phyloP scores from a whole-genome alignment of 2,888 invertebrate species.

The Tetranychus piercei region DNA sequence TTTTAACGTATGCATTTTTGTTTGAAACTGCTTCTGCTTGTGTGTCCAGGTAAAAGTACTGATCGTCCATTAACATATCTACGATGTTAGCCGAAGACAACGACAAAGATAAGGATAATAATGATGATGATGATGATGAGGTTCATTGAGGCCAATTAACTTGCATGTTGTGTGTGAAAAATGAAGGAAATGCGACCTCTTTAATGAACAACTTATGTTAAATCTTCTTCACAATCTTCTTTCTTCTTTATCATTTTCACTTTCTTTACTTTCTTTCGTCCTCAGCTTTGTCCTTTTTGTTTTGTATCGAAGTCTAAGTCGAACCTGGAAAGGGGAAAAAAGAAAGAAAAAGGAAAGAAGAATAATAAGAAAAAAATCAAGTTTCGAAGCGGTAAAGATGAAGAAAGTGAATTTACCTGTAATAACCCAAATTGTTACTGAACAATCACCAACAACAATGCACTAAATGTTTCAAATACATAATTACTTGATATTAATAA shows the following conservation, averaged over 20 bases:
- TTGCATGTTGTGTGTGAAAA: not conserved
- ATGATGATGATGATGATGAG: not conserved
- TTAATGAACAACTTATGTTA: not conserved
- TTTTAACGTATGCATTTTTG: too few relatives aligned
- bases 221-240: not conserved
- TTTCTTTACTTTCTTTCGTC: not conserved
- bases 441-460: not conserved
- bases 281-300: not conserved
- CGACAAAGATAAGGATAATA: not conserved
- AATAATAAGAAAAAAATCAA: too few relatives aligned
- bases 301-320: not conserved
- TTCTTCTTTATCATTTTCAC: not conserved
- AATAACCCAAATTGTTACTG: not conserved
- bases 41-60: too few relatives aligned
- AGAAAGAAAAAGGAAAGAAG: not conserved
- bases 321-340: not conserved
- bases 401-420: not conserved
- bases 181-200: not conserved
- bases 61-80: not conserved
- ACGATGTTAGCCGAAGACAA: not conserved
- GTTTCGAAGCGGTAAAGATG: not conserved
- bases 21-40: too few relatives aligned
- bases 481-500: too few relatives aligned
- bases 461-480: not conserved
- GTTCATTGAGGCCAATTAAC: not conserved